Base-by-base conservation (phyloP, 2,113 vertebrate genomes). In the Pseudonaja textilis region DNA sequence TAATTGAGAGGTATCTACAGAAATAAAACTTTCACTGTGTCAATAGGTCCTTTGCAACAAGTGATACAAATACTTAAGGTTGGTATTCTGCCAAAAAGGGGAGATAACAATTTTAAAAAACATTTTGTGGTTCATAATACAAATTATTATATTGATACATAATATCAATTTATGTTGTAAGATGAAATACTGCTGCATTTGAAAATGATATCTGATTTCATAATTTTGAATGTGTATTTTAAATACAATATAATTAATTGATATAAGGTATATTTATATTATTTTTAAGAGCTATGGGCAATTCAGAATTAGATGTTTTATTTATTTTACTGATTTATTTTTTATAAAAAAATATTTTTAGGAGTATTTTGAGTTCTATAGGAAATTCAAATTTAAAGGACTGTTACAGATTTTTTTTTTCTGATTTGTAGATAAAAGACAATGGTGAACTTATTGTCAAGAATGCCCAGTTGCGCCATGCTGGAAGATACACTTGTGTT, bases 391-490 rank as follows among this genome's bases (percentile, higher is more conserved):
- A 64, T 39, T 81, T 86, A 16, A 29, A 59, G 22, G 1, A 39
- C 81, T 23, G 50, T 50, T 90, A 2, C 89, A 92, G 50, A 89
- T 59, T 34, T 94, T n/a, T 42, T 0, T 93, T 42, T 0, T 93
- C 95, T 96, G 95, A 96, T 61, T 86, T 93, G 95, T 97, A 99
- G 98, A 98, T 98, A 86, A 98, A 98, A 90, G 96, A 98, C 22
- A 98, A 98, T 0, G 98, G 98, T 14, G 98, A 99, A 91, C 97
- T 99, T 85, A 95, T 98, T 90, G 99, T 99, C 87, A 98, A 98
- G 92, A 98, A 98, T 0, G 97, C 98, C 5, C 99, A 99, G 95
- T 97, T 99, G 95, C 98, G 98, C 55, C 99, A 99, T 0, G 98
- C 98, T 0, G 99, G 99, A 47, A 98, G 97, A 89, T 99, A 99